Conservation (phyloP, 2,888 invertebrate species). For the Mythimna ferrago region DNA sequence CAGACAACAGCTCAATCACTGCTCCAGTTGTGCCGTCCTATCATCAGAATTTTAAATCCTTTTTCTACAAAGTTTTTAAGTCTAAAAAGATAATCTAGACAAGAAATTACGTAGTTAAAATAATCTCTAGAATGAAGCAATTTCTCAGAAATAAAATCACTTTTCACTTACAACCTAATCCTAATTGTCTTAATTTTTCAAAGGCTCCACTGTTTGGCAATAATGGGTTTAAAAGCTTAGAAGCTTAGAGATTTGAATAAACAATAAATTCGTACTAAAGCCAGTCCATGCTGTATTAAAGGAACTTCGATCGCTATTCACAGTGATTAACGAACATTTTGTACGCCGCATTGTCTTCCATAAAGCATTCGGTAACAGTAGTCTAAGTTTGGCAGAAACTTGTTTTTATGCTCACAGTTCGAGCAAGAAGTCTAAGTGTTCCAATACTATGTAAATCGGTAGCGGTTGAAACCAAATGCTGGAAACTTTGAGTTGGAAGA, state of each 20-base stretch:
- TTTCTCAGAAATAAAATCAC: constrained; percentile 38
- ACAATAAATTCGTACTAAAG: constrained; percentile 64
- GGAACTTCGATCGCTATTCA: constrained; percentile 65
- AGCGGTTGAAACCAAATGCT: constrained; percentile 39
- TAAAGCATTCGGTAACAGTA: constrained; percentile 53
- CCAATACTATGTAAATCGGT: constrained; percentile 60
- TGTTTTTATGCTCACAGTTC: constrained; percentile 50
- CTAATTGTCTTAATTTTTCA: constrained; percentile 62
- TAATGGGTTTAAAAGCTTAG: constrained; percentile 63
- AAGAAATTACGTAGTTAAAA: neutral
- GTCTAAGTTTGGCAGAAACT: constrained; percentile 52
- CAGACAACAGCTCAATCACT: too few species aligned
- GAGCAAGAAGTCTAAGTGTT: constrained; percentile 51
- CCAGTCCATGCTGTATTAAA: constrained; percentile 61
- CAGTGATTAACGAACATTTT: constrained; percentile 68
- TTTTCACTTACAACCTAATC: constrained; percentile 54
- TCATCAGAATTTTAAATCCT: neutral
- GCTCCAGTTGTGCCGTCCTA: too few species aligned
- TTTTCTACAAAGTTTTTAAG: too few species aligned
- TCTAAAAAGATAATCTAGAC: neutral
- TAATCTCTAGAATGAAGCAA: constrained; percentile 7
- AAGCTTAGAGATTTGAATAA: constrained; percentile 65
- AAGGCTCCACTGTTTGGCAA: constrained; percentile 57
- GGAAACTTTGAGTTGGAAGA: constrained; percentile 35
- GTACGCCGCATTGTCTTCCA: constrained; percentile 58